A percentile compares a stretch with the other conserved stretches of the same genome.
Evolutionary conservation across 2,888 invertebrate genomes (phyloP).

Genomic region (Agriotes lineatus): DNA sequence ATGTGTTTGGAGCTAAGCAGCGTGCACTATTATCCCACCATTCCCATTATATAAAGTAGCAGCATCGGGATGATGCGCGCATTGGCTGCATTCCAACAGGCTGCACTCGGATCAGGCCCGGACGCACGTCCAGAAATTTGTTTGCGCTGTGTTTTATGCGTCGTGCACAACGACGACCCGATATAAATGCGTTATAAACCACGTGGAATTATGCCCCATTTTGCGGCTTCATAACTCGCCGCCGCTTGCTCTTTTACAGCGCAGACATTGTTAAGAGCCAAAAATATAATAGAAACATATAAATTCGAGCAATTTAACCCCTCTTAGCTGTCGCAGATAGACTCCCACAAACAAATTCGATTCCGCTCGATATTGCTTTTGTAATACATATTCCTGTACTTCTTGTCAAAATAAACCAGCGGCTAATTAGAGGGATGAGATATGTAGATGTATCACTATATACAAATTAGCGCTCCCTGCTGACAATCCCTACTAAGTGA

Average conservation of each 20-base stretch:
- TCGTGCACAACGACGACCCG: slow-evolving; percentile 28
- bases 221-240: slow-evolving; percentile 33
- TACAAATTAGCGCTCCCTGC: too few species aligned
- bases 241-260: slow-evolving; percentile 32
- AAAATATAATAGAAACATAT: slow-evolving; percentile 55
- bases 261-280: slow-evolving; percentile 51
- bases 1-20: slow-evolving; percentile 55
- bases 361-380: neutral
- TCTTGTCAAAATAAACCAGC: too few species aligned
- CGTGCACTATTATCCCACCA: slow-evolving; percentile 58
- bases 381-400: neutral
- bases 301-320: slow-evolving; percentile 42
- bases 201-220: slow-evolving; percentile 41
- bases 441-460: too few species aligned
- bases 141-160: slow-evolving; percentile 38
- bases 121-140: slow-evolving; percentile 46
- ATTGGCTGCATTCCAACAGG: slow-evolving; percentile 63
- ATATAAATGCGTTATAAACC: slow-evolving; percentile 44
- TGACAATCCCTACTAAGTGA: too few species aligned
- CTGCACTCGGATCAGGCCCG: slow-evolving; percentile 55
- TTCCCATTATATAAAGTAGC: slow-evolving; percentile 56
- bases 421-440: too few species aligned
- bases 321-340: neutral
- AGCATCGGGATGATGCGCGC: slow-evolving; percentile 55
- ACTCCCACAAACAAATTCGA: neutral